These are phyloP conservation scores for Gortyna flavago DNA, from an alignment of 2,888 invertebrate genomes.

Conservation along the genomic window DNA sequence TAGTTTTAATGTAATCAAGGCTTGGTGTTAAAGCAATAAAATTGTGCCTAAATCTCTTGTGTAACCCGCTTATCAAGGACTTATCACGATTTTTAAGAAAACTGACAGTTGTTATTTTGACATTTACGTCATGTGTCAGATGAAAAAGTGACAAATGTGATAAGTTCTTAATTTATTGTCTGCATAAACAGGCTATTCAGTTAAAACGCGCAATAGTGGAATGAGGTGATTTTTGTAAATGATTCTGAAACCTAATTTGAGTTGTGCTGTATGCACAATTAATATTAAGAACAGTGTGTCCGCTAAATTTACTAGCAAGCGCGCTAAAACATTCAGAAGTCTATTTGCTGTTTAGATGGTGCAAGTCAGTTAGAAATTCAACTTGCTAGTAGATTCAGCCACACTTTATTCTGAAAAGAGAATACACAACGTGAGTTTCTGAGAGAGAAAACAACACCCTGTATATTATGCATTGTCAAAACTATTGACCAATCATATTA, in stretches of 20 bases:
- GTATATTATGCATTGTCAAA: background rate
- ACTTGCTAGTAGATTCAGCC: conserved; percentile 3
- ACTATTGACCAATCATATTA: background rate
- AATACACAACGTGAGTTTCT: background rate
- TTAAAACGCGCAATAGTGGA: conserved; percentile 13
- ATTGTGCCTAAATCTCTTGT: conserved; percentile 39
- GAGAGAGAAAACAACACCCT: background rate
- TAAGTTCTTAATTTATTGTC: conserved; percentile 6
- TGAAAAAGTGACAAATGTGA: conserved; percentile 8
- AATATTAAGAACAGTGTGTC: conserved; percentile 5
- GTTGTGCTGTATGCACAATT: conserved; percentile 14
- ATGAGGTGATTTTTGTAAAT: conserved; percentile 11
- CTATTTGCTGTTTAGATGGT: background rate
- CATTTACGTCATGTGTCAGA: background rate
- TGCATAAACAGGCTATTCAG: conserved; percentile 15
- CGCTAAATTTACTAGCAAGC: conserved; percentile 2
- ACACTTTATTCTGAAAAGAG: background rate
- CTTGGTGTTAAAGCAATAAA: conserved; percentile 43
- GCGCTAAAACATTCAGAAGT: background rate
- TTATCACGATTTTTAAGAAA: background rate
- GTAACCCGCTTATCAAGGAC: background rate
- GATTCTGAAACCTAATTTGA: background rate
- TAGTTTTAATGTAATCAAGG: conserved; percentile 11
- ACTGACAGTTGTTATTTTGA: conserved; percentile 32
- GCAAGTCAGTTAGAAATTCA: background rate